Percentiles rank a stretch among this genome's conserved stretches.
These are phyloP conservation scores for Netelia inedita DNA, from an alignment of 2,888 invertebrate species.

Conservation along the genomic window DNA sequence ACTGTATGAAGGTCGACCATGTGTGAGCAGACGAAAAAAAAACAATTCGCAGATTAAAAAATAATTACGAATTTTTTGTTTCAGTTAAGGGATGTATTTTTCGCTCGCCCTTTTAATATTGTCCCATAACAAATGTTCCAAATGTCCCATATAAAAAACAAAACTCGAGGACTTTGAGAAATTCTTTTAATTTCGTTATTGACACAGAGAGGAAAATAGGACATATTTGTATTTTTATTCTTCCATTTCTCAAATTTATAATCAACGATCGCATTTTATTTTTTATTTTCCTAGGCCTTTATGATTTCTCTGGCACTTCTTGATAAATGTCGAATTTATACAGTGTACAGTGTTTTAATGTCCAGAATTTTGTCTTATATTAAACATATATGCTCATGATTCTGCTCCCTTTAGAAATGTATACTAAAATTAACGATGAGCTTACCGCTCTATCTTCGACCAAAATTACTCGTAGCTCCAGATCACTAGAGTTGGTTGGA, in stretches of 20 bases:
- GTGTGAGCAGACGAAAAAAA: background rate
- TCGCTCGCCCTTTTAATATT: background rate
- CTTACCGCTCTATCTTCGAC: no score
- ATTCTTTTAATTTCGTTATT: background rate
- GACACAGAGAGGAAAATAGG: background rate
- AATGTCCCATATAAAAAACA: background rate
- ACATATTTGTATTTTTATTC: background rate
- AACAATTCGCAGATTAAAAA: background rate
- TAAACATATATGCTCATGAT: no score
- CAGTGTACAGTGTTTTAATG: no score
- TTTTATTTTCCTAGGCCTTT: background rate
- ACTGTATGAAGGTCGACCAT: conserved; percentile 11
- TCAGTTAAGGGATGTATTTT: background rate
- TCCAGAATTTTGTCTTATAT: no score
- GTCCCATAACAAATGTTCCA: background rate
- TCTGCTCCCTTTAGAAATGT: no score
- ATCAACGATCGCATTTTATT: background rate
- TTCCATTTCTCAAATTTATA: background rate
- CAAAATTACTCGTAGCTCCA: no score
- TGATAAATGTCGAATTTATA: no score
- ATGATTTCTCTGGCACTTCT: background rate
- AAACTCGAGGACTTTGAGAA: background rate
- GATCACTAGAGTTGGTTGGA: no score
- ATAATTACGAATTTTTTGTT: background rate
- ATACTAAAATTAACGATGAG: no score